phyloP scores from a whole-genome alignment of 1,140 invertebrate genomes.

The Caenorhabditis briggsae region DNA sequence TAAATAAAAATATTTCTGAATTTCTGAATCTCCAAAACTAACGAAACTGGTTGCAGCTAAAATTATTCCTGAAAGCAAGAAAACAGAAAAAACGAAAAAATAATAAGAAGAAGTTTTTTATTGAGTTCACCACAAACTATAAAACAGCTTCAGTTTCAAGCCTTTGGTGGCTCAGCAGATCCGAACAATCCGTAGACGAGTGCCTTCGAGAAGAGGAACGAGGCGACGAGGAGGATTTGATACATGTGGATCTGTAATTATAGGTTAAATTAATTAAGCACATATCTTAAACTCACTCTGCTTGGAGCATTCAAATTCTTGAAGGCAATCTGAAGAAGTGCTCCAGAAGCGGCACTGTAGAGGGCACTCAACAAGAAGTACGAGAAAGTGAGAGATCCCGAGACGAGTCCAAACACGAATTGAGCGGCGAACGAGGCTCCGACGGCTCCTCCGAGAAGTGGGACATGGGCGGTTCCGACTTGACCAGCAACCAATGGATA shows the following conservation, averaged over 20 bases:
- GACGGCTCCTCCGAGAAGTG: constrained; percentile 7
- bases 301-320: constrained; percentile 21
- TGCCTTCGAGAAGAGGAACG: constrained; percentile 57
- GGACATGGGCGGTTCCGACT: constrained; percentile 19
- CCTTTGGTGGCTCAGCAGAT: constrained; percentile 43
- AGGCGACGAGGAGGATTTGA: constrained; percentile 48
- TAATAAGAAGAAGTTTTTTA: too few relatives aligned
- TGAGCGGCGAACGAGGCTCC: not conserved
- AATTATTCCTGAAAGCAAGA: too few relatives aligned
- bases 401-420: not conserved
- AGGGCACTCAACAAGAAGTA: constrained; percentile 24
- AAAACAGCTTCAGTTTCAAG: too few relatives aligned
- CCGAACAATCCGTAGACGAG: constrained; percentile 40
- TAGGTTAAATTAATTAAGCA: not conserved
- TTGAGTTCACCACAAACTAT: not conserved
- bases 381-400: constrained; percentile 28
- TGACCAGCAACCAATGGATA: constrained; percentile 27
- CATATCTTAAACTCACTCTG: not conserved
- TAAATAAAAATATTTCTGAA: too few relatives aligned
- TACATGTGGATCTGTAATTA: constrained; percentile 4
- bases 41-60: too few relatives aligned
- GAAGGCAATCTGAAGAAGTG: constrained; percentile 32
- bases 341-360: constrained; percentile 33
- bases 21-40: too few relatives aligned
- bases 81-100: too few relatives aligned